Evolutionary conservation across 1,140 invertebrate genomes (phyloP).

Genomic region (Temnothorax curvispinosus): DNA sequence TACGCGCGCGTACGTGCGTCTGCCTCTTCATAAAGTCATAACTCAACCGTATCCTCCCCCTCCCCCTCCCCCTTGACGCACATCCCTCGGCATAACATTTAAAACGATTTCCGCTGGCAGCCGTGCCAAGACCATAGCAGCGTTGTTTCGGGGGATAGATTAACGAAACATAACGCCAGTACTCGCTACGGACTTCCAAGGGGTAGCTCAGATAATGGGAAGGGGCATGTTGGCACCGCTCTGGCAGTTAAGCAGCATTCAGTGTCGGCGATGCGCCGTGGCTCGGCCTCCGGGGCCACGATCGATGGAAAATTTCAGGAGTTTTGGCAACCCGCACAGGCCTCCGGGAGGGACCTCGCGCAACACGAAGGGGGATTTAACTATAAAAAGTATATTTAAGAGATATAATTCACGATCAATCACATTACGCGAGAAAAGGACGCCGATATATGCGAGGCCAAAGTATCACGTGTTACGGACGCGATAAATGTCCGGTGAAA

Average conservation of each 20-base stretch:
- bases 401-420: not conserved
- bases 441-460: slow-evolving; percentile 2
- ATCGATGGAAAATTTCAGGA: slow-evolving; percentile 72
- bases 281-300: slow-evolving; percentile 60
- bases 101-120: slow-evolving; percentile 86
- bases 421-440: not conserved
- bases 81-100: slow-evolving; percentile 85
- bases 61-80: slow-evolving; percentile 53
- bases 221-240: slow-evolving; percentile 83
- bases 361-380: not conserved
- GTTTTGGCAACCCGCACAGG: slow-evolving; percentile 27
- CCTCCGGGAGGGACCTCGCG: not conserved
- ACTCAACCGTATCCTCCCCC: slow-evolving; percentile 79
- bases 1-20: slow-evolving; percentile 73
- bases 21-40: slow-evolving; percentile 84
- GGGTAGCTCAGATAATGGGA: slow-evolving; percentile 81
- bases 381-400: not conserved
- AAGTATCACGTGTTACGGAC: slow-evolving; percentile 19
- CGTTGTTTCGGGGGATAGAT: slow-evolving; percentile 85
- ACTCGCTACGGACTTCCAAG: slow-evolving; percentile 82
- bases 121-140: slow-evolving; percentile 84
- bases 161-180: slow-evolving; percentile 85
- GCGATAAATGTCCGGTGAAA: slow-evolving; percentile 52
- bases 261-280: slow-evolving; percentile 74
- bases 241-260: slow-evolving; percentile 83